A percentile compares a stretch with the other conserved stretches of the same genome.
phyloP scores from a whole-genome alignment of 2,797 vertebrate species.

The Fratercula arctica region DNA sequence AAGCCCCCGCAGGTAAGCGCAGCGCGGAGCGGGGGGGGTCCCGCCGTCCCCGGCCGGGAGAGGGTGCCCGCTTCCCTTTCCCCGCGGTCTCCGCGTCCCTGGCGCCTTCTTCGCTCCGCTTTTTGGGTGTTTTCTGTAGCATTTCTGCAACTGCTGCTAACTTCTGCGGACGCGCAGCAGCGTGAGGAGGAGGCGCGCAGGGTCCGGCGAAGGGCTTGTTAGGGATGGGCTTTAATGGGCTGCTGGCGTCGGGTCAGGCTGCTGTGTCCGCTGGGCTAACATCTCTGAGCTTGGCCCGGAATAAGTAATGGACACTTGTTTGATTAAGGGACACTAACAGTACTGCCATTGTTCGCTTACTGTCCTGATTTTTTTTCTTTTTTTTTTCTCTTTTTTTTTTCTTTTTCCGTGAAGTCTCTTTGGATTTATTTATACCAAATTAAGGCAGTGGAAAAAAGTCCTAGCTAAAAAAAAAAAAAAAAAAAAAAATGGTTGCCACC shows the following conservation, averaged over 20 bases:
- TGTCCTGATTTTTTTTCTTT: neutral
- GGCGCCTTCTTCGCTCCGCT: neutral
- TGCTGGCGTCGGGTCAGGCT: neutral
- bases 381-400: neutral
- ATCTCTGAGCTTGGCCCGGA: neutral
- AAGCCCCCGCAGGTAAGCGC: constrained; percentile 41
- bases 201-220: neutral
- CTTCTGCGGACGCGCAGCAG: neutral
- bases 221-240: neutral
- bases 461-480: constrained; percentile 5
- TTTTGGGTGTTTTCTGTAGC: neutral
- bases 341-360: neutral
- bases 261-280: neutral
- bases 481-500: constrained; percentile 28
- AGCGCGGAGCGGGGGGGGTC: neutral
- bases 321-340: neutral
- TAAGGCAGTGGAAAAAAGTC: neutral
- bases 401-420: neutral
- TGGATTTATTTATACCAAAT: neutral
- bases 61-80: neutral
- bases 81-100: neutral
- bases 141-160: neutral
- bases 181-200: neutral
- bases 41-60: neutral
- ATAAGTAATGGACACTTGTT: neutral